Evolutionary conservation across 2,113 vertebrate species (phyloP).

Genomic region (Ia io): DNA sequence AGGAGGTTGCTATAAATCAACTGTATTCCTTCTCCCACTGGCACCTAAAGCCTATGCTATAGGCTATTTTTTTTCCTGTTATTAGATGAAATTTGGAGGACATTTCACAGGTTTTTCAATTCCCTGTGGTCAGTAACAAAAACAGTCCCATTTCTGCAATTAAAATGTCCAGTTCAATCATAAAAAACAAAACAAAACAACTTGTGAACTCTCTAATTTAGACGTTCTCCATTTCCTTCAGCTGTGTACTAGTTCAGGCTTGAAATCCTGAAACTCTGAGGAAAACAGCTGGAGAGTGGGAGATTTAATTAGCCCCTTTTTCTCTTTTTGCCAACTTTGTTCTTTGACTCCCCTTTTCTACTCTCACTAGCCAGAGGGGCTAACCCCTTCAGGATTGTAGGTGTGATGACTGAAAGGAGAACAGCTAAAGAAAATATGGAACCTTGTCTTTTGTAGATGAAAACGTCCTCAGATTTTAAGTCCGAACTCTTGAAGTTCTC

Average conservation of each 20-base stretch:
- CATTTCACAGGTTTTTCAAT: constrained; percentile 17
- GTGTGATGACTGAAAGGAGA: background rate
- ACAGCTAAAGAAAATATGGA: background rate
- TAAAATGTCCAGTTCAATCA: constrained; percentile 46
- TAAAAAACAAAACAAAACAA: background rate
- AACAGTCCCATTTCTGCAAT: constrained; percentile 1
- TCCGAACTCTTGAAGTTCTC: background rate
- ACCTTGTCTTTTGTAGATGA: background rate
- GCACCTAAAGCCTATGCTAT: background rate
- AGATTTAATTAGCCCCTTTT: background rate
- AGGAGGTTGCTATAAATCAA: background rate
- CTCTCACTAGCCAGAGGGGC: background rate
- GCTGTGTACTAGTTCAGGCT: background rate
- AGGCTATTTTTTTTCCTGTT: background rate
- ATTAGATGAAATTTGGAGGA: background rate
- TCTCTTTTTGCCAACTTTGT: background rate
- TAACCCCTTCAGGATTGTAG: background rate
- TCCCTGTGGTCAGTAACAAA: background rate
- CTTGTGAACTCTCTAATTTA: background rate
- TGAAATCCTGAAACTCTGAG: background rate
- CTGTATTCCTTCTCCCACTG: background rate
- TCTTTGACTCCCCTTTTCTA: background rate
- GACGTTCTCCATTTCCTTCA: background rate
- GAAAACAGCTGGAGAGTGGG: background rate
- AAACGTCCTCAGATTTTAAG: background rate